Percentiles rank a stretch among this genome's conserved stretches.
Evolutionary conservation across 2,888 invertebrate species (phyloP).

Genomic region (Enchytraeus crypticus): DNA sequence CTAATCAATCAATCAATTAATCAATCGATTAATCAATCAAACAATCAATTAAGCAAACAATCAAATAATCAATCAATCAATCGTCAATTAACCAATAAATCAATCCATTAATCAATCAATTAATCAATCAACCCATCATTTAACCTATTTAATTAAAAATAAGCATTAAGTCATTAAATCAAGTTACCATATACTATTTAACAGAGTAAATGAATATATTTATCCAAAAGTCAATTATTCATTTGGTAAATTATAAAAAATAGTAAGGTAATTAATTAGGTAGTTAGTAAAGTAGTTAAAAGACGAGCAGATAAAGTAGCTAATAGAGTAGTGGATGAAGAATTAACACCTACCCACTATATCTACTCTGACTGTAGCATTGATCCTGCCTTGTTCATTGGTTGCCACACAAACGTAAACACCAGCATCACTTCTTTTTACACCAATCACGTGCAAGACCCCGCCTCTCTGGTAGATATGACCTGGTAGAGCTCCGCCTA

Average conservation of each 20-base stretch:
- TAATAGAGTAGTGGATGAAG: neutral
- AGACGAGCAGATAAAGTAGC: neutral
- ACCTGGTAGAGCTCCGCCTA: neutral
- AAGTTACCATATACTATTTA: too few relatives aligned
- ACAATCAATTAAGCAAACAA: neutral
- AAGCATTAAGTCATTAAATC: too few relatives aligned
- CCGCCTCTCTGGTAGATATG: neutral
- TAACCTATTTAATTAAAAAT: neutral
- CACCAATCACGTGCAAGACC: neutral
- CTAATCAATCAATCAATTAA: neutral
- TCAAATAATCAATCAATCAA: neutral
- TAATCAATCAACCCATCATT: neutral
- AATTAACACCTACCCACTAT: neutral
- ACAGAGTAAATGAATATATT: too few relatives aligned
- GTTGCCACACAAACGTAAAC: slow-evolving; percentile 3
- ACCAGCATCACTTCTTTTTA: slow-evolving; percentile 4
- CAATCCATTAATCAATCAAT: neutral
- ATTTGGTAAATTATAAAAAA: too few relatives aligned
- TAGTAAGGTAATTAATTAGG: too few relatives aligned
- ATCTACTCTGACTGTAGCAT: slow-evolving; percentile 8
- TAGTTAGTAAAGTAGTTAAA: too few relatives aligned
- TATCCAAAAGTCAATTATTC: too few relatives aligned
- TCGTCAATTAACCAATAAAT: neutral
- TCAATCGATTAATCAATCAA: neutral
- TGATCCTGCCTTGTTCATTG: slow-evolving; percentile 4